Evolutionary conservation across 1,140 invertebrate genomes (phyloP).

Genomic region (Drosophila baimaii): DNA sequence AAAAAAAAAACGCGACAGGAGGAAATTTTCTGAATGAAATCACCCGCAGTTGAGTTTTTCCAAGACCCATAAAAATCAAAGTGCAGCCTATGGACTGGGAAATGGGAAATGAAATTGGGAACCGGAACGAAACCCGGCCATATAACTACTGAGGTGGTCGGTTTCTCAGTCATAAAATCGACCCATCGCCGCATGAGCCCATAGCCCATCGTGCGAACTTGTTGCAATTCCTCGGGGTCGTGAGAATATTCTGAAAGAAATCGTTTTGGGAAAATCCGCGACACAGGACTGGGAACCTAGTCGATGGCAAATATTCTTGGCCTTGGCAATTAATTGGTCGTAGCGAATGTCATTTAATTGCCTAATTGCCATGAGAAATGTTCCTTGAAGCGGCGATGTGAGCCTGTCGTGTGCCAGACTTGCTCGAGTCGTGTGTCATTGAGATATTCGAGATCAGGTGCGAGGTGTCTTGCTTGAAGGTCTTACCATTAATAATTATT

Average conservation of each 20-base stretch:
- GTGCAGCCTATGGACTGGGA: slow-evolving; percentile 21
- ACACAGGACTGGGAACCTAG: slow-evolving; percentile 10
- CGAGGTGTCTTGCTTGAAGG: slow-evolving; percentile 22
- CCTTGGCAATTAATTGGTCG: slow-evolving; percentile 68
- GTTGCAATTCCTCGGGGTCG: slow-evolving; percentile 49
- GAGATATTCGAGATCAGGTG: slow-evolving; percentile 17
- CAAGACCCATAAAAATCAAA: slow-evolving; percentile 36
- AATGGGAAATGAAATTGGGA: slow-evolving; percentile 24
- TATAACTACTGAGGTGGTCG: slow-evolving; percentile 80
- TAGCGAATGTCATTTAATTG: slow-evolving; percentile 75
- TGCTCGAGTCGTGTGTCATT: slow-evolving; percentile 61
- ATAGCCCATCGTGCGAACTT: slow-evolving; percentile 33
- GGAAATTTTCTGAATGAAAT: slow-evolving; percentile 48
- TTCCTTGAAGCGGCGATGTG: slow-evolving; percentile 1
- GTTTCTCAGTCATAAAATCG: slow-evolving; percentile 67
- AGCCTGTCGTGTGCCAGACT: slow-evolving; percentile 68
- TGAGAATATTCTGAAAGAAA: slow-evolving; percentile 51
- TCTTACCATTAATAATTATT: slow-evolving; percentile 44
- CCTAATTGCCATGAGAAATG: slow-evolving; percentile 66
- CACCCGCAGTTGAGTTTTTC: slow-evolving; percentile 55
- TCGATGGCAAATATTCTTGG: slow-evolving; percentile 27
- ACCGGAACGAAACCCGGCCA: slow-evolving; percentile 12
- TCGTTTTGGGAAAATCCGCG: slow-evolving; percentile 28
- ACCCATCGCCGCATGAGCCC: slow-evolving; percentile 18
- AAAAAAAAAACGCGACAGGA: slow-evolving; percentile 3